Percentiles rank a stretch among this genome's conserved stretches.
Conservation (phyloP, 2,113 vertebrate species). For the Phasianus colchicus region DNA sequence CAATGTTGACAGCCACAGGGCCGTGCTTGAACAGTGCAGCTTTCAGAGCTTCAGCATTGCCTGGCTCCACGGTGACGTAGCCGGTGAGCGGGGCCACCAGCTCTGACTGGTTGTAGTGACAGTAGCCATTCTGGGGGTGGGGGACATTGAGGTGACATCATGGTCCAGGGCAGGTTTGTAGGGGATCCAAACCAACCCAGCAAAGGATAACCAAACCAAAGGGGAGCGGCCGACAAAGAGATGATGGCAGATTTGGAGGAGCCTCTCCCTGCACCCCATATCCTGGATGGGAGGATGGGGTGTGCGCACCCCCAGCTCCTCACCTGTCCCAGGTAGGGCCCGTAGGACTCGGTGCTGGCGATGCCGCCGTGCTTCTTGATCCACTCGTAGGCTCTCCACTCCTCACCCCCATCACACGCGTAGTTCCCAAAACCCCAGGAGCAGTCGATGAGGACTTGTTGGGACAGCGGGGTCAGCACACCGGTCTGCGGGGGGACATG, state of each 20-base stretch:
- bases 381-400: slow-evolving; percentile 85
- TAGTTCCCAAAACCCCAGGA: slow-evolving; percentile 87
- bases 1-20: slow-evolving; percentile 72
- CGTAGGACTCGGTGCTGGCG: slow-evolving; percentile 24
- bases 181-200: fast-evolving
- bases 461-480: slow-evolving; percentile 80
- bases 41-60: slow-evolving; percentile 69
- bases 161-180: fast-evolving
- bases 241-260: not conserved
- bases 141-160: not conserved
- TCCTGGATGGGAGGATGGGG: not conserved
- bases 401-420: slow-evolving; percentile 83
- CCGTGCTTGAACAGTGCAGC: slow-evolving; percentile 75
- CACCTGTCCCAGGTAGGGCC: slow-evolving; percentile 81
- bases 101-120: slow-evolving; percentile 75
- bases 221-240: not conserved
- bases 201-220: not conserved
- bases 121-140: slow-evolving; percentile 76
- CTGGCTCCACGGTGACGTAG: slow-evolving; percentile 76
- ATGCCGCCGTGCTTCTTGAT: slow-evolving; percentile 83
- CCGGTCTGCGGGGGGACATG: slow-evolving; percentile 59
- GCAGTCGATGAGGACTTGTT: slow-evolving; percentile 87
- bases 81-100: slow-evolving; percentile 68
- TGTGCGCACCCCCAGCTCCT: not conserved
- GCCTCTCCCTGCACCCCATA: too few relatives aligned